Base-by-base conservation (phyloP, 2,797 vertebrate genomes). In the Tokudaia tokunoshimensis region DNA sequence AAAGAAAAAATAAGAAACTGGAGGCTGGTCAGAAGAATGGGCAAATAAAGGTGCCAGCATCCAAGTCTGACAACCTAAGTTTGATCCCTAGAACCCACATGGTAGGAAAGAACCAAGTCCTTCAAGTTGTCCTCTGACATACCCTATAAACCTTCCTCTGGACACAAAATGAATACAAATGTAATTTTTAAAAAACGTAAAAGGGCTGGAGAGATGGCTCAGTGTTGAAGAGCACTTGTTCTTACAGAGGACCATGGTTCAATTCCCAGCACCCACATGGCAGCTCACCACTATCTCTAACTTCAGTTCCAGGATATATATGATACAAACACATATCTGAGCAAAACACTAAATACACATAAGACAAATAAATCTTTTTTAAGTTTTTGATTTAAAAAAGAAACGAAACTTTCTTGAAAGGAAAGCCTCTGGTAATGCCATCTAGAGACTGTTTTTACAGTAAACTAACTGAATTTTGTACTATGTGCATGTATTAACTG, bases 321-420 rank as follows among this genome's bases (percentile, higher is more conserved):
- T 85, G 61, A 67, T 85, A 22, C 44, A 67, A 7, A 50, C 61
- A 44, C 41, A 44, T 61, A 14, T 83, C 44, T 83, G 59, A 63
- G 37, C 8, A 83, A 83, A 83, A 83, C 31, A 67, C 44, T 67
- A 47, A 85, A 85, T 67, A 67, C 11, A 52, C 44, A 55, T 37
- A 84, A 44, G 50, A 86, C n/a, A 65, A 47, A 67, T 72, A 55
- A 65, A 65, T 34, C 7, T 47, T 84, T 65, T 34, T 67, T 72
- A 63, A 65, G 41, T 47, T 84, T 65, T 47, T 84, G 47, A 65
- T 84, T 84, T 84, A 34, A 91, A 92, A 55, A 79, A 70, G 3
- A 96, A 83, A 88, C 82, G 37, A 92, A 93, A 95, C 22, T 50
- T 96, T 95, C 82, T 96, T 89, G 52, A 4, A 61, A 76, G 92